Conservation (phyloP, 2,888 invertebrate genomes). For the Cantharis flavilabris region DNA sequence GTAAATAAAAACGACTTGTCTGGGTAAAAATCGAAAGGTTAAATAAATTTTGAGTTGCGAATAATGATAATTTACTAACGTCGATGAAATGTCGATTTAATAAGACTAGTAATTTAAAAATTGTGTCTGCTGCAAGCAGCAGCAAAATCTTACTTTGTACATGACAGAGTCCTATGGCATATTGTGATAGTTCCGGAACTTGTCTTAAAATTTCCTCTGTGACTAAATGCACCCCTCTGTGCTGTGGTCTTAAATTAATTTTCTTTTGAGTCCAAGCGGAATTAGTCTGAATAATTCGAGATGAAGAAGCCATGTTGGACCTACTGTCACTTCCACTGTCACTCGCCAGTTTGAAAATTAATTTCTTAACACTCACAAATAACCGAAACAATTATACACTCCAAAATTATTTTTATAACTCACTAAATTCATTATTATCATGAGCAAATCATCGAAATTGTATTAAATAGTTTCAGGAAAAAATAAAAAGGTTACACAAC, state of each 20-base stretch:
- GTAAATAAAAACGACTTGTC: background rate
- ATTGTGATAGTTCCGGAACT: conserved; percentile 92
- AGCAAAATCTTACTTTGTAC: conserved; percentile 84
- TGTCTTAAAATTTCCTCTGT: conserved; percentile 95
- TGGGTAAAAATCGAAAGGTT: background rate
- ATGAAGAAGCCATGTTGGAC: conserved; percentile 82
- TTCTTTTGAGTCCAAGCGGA: conserved; percentile 98
- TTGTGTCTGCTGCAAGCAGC: background rate
- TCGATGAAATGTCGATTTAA: background rate
- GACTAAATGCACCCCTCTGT: conserved; percentile 95
- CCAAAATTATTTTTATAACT: conserved; percentile 55
- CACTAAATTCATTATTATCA: conserved; percentile 70
- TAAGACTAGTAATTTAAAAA: background rate
- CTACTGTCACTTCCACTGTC: conserved; percentile 55
- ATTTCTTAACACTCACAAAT: conserved; percentile 45
- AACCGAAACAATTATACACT: conserved; percentile 47
- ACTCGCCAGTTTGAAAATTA: conserved; percentile 54
- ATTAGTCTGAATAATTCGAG: conserved; percentile 89
- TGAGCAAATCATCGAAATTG: conserved; percentile 65
- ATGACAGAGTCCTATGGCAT: conserved; percentile 94
- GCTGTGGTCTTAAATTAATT: conserved; percentile 93
- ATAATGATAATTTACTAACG: background rate
- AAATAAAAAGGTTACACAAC: conserved; percentile 50
- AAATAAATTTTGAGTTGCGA: background rate
- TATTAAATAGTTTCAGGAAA: conserved; percentile 44